Conservation (phyloP, 2,797 vertebrate species). For the Xyrichtys novacula region DNA sequence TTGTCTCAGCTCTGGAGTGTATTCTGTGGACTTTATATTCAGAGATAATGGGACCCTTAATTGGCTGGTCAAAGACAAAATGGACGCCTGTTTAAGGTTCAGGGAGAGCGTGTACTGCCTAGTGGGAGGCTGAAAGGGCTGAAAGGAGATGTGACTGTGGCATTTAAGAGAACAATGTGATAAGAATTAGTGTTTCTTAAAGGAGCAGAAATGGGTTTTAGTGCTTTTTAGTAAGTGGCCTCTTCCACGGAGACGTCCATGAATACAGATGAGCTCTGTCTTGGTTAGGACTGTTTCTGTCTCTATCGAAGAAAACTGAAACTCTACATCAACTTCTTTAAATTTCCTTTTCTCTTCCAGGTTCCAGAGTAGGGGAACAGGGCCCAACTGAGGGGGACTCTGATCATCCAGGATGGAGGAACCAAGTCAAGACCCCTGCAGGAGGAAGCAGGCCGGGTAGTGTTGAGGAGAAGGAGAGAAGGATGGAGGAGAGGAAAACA, state of each 20-base stretch:
- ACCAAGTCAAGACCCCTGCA: background rate
- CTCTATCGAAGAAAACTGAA: background rate
- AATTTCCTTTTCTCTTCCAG: slow-evolving; percentile 37
- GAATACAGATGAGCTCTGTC: slow-evolving; percentile 51
- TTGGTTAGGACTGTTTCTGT: too few species aligned
- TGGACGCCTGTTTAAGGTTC: slow-evolving; percentile 68
- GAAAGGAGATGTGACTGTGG: slow-evolving; percentile 64
- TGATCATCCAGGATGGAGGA: slow-evolving; percentile 29
- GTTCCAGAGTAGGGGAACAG: slow-evolving; percentile 17
- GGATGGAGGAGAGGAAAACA: slow-evolving; percentile 71
- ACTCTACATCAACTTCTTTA: background rate
- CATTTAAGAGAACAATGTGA: slow-evolving; percentile 56
- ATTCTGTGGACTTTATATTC: slow-evolving; percentile 75
- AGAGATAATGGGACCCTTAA: slow-evolving; percentile 79
- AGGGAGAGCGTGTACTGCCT: slow-evolving; percentile 65
- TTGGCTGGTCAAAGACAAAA: slow-evolving; percentile 73
- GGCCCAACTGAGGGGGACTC: slow-evolving; percentile 32
- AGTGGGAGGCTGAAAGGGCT: slow-evolving; percentile 57
- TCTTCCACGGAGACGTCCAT: slow-evolving; percentile 38
- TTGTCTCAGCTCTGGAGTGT: slow-evolving; percentile 67
- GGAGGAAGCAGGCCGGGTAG: slow-evolving; percentile 25
- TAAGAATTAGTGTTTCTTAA: slow-evolving; percentile 59
- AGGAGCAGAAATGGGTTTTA: slow-evolving; percentile 48
- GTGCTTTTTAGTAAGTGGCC: slow-evolving; percentile 47
- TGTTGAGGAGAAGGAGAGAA: slow-evolving; percentile 38